Percentiles rank a stretch among this genome's conserved stretches.
These are phyloP conservation scores for Vollenhovia emeryi DNA, from an alignment of 1,140 invertebrate species.

Conservation along the genomic window DNA sequence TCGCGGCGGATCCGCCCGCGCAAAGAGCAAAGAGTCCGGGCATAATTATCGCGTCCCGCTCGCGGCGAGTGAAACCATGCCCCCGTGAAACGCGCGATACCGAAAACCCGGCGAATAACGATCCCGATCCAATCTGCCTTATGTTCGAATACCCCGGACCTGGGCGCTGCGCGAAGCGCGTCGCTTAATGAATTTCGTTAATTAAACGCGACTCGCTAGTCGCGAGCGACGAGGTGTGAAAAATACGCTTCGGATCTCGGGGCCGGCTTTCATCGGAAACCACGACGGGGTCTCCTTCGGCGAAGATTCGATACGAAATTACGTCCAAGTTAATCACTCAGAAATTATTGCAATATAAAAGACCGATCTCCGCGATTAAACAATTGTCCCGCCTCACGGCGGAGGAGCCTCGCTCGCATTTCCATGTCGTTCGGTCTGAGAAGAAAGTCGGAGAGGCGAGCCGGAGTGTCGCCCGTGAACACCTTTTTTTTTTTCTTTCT, in stretches of 20 bases:
- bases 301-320: background rate
- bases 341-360: background rate
- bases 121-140: constrained; percentile 17
- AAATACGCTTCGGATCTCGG: background rate
- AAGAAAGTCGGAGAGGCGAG: background rate
- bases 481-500: constrained; percentile 39
- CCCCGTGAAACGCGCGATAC: background rate
- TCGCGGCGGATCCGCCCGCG: background rate
- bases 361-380: background rate
- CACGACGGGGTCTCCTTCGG: too few species aligned
- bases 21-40: constrained; percentile 44
- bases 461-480: background rate
- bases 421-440: background rate
- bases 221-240: background rate
- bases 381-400: too few species aligned
- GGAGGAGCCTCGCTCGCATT: background rate
- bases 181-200: constrained; percentile 34
- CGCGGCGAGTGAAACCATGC: constrained; percentile 7
- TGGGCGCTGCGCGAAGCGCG: background rate
- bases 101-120: background rate
- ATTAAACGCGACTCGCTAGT: constrained; percentile 10
- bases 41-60: constrained; percentile 48
- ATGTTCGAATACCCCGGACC: constrained; percentile 25
- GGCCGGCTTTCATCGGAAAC: background rate
- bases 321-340: background rate